A percentile compares a stretch with the other conserved stretches of the same genome.
phyloP scores from a whole-genome alignment of 1,140 invertebrate genomes.

The Sitobion miscanthi region DNA sequence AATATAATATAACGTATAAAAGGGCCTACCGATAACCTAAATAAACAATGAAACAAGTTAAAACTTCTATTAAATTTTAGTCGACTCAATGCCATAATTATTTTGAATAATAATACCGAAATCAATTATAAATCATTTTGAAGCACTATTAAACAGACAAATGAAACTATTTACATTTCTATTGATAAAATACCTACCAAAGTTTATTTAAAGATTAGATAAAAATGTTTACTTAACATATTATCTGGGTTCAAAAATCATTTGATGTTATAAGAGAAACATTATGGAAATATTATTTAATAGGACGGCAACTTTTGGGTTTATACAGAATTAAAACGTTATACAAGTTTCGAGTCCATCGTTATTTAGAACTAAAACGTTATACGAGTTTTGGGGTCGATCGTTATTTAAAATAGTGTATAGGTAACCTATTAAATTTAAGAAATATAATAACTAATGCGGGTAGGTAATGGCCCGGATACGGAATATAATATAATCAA shows the following conservation, averaged over 20 bases:
- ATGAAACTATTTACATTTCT: neutral
- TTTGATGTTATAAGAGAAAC: neutral
- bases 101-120: neutral
- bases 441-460: too few relatives aligned
- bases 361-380: too few relatives aligned
- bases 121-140: slow-evolving; percentile 27
- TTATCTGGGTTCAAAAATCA: slow-evolving; percentile 22
- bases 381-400: too few relatives aligned
- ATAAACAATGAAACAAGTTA: neutral
- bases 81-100: neutral
- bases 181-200: slow-evolving; percentile 35
- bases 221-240: slow-evolving; percentile 10
- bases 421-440: too few relatives aligned
- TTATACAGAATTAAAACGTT: too few relatives aligned
- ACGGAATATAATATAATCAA: too few relatives aligned
- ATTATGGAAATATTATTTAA: neutral
- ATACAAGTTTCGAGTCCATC: too few relatives aligned
- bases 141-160: neutral
- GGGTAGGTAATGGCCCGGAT: too few relatives aligned
- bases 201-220: slow-evolving; percentile 35
- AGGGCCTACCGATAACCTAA: neutral
- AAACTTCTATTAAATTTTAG: neutral
- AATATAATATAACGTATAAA: neutral
- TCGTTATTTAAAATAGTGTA: too few relatives aligned
- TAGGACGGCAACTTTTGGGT: too few relatives aligned